Percentiles rank a stretch among this genome's conserved stretches.
Conservation (phyloP, 2,113 vertebrate genomes). For the Neotragus pygmaeus region DNA sequence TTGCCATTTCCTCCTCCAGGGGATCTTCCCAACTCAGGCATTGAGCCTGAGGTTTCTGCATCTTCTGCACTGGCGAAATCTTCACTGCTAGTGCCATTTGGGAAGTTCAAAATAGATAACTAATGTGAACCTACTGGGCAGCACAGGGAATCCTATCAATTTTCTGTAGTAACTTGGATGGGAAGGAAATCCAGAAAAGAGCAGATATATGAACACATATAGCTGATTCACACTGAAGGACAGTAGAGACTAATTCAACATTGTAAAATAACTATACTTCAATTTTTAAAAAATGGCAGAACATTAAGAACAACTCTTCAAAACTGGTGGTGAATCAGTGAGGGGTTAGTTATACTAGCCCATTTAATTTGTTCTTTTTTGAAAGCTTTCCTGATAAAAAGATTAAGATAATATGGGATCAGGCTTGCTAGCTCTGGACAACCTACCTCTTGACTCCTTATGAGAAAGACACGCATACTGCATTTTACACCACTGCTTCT, state of each 20-base stretch:
- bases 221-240: neutral
- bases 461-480: neutral
- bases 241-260: neutral
- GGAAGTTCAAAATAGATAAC: neutral
- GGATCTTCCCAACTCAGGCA: neutral
- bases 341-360: neutral
- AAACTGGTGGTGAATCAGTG: neutral
- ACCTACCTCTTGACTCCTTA: neutral
- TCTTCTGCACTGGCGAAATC: neutral
- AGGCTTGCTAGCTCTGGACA: neutral
- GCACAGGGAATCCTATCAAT: neutral
- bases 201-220: neutral
- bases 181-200: neutral
- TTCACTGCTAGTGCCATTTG: neutral
- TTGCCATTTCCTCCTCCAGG: neutral
- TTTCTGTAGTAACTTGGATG: neutral
- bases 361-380: neutral
- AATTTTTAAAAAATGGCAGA: neutral
- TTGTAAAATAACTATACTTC: neutral
- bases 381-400: neutral
- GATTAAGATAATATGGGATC: neutral
- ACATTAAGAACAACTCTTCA: neutral
- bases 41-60: neutral
- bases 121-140: neutral
- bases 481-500: neutral